Evolutionary conservation across 1,140 invertebrate genomes (phyloP), one percentile per base, ranked within the genome.

Genomic region (Drosophila sp.): DNA sequence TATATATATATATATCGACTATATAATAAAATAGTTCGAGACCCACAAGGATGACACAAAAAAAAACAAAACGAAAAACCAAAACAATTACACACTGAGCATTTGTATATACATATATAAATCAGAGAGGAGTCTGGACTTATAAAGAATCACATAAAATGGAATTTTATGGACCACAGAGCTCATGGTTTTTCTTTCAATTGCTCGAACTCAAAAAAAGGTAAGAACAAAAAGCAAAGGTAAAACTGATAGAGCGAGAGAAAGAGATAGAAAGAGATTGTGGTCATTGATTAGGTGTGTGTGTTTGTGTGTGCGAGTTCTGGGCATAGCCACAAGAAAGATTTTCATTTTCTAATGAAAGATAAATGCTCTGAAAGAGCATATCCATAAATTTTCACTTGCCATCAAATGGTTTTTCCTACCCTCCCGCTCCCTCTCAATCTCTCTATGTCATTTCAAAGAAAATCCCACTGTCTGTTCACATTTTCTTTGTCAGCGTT

Each of bases 261-360:
- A n/a, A 8, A 33, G 29, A 41, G n/a, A 63, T 4, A 30, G 61
- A 44, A 50, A 68, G 60, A 90, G 85, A 90, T 90, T 90, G 85
- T 90, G 85, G 85, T 90, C 86, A 81, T 81, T 74, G 85, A 90
- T 90, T 90, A 75, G 72, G 71, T 63, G 74, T 33, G 33, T 40
- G n/a, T 6, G 60, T n/a, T 25, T 33, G 41, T 17, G 44, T 50
- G 44, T 10, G 44, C 25, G 6, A n/a, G 44, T 47, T n/a, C 25
- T 17, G 44, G 44, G 67, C 70, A 38, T 11, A 38, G 35, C 10
- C 35, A 77, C 84, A 86, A 83, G 80, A 65, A 71, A 87, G 84
- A 90, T 90, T 90, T 70, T 80, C 72, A 89, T 79, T 89, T 89
- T 89, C 84, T 81, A 85, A 85, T 80, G 84, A 89, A 89, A 89